Evolutionary conservation across 2,113 vertebrate genomes (phyloP).

Genomic region (Gymnorhina tibicen): DNA sequence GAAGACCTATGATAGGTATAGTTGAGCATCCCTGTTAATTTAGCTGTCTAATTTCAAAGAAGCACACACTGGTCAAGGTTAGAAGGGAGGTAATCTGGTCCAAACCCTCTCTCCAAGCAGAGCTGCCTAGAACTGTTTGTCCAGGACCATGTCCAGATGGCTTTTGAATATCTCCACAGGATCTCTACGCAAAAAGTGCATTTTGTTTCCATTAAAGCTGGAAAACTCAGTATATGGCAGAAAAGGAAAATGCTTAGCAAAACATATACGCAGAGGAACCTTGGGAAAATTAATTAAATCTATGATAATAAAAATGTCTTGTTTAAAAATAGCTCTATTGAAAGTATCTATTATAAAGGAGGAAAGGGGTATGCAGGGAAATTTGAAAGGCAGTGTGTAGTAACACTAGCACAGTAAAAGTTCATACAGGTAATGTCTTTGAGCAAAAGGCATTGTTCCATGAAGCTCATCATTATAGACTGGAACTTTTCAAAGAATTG

Average conservation of each 20-base stretch:
- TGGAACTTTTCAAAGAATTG: neutral
- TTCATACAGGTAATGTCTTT: neutral
- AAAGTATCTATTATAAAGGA: neutral
- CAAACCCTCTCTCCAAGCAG: neutral
- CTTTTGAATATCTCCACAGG: neutral
- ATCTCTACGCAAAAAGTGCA: neutral
- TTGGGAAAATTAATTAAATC: neutral
- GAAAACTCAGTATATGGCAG: neutral
- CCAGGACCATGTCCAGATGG: neutral
- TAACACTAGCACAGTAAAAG: neutral
- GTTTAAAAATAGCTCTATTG: neutral
- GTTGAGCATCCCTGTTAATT: slow-evolving; percentile 56
- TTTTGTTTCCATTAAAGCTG: neutral
- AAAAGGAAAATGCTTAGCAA: neutral
- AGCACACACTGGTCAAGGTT: neutral
- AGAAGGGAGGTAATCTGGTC: neutral
- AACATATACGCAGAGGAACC: neutral
- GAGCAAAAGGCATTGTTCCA: neutral
- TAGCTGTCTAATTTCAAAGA: neutral
- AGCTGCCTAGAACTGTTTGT: neutral
- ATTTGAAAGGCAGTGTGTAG: neutral
- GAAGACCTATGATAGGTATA: slow-evolving; percentile 44
- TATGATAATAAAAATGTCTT: neutral
- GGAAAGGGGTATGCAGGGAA: neutral
- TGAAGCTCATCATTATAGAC: neutral